phyloP scores from a whole-genome alignment of 2,888 invertebrate species.

The Metopia argyrocephala region DNA sequence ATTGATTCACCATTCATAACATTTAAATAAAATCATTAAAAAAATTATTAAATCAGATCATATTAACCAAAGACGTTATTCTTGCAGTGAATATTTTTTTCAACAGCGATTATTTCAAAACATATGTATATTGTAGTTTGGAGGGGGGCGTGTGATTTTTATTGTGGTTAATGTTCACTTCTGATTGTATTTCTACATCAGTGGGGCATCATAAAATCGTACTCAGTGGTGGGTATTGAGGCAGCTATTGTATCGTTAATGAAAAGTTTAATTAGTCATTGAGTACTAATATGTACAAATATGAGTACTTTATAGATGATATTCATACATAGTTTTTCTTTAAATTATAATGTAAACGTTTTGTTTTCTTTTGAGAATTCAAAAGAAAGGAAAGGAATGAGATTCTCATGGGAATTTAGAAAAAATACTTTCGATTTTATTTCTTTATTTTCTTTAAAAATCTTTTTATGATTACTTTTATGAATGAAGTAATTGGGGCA shows the following conservation, averaged over 20 bases:
- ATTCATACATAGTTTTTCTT: too few species aligned
- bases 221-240: slow-evolving; percentile 23
- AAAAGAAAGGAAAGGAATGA: background rate
- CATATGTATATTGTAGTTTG: too few species aligned
- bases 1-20: background rate
- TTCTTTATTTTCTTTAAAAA: background rate
- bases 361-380: background rate
- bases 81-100: too few species aligned
- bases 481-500: background rate
- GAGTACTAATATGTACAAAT: slow-evolving; percentile 49
- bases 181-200: background rate
- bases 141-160: slow-evolving; percentile 43
- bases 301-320: background rate
- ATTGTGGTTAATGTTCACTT: background rate
- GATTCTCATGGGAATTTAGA: slow-evolving; percentile 14
- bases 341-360: slow-evolving; percentile 28
- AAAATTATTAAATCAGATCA: too few species aligned
- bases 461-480: background rate
- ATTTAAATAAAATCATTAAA: background rate
- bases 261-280: slow-evolving; percentile 47
- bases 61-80: too few species aligned
- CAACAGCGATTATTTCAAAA: too few species aligned
- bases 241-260: background rate
- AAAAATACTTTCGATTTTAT: slow-evolving; percentile 16
- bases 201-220: slow-evolving; percentile 38